phyloP scores from a whole-genome alignment of 2,888 invertebrate genomes.

The Didymodactylos carnosus region DNA sequence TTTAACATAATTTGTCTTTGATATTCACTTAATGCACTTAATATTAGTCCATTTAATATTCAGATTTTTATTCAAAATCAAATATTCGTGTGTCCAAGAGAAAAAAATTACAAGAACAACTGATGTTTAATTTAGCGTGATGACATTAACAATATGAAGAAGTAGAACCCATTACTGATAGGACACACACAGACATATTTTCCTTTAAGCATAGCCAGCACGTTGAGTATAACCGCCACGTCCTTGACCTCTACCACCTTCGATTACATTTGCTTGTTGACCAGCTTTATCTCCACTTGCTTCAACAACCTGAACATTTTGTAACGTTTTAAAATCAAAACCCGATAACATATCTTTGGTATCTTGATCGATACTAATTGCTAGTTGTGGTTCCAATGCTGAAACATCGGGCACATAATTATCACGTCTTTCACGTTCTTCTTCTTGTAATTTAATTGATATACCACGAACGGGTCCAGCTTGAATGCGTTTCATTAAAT shows the following conservation, averaged over 20 bases:
- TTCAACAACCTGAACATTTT: neutral
- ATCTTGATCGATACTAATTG: neutral
- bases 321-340: neutral
- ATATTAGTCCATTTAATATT: too few relatives aligned
- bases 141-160: too few relatives aligned
- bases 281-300: neutral
- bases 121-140: too few relatives aligned
- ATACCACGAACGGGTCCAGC: conserved; percentile 94
- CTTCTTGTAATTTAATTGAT: conserved; percentile 97
- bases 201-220: too few relatives aligned
- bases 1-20: too few relatives aligned
- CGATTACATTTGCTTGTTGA: neutral
- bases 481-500: conserved; percentile 94
- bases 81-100: too few relatives aligned
- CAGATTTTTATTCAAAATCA: too few relatives aligned
- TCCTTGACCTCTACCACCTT: neutral
- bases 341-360: neutral
- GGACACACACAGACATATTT: too few relatives aligned
- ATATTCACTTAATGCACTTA: too few relatives aligned
- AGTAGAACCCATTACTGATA: too few relatives aligned
- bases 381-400: neutral
- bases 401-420: conserved; percentile 87
- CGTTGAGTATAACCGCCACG: neutral
- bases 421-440: conserved; percentile 93
- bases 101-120: too few relatives aligned